Conservation (phyloP, 2,113 vertebrate genomes). For the Gadus chalcogrammus region DNA sequence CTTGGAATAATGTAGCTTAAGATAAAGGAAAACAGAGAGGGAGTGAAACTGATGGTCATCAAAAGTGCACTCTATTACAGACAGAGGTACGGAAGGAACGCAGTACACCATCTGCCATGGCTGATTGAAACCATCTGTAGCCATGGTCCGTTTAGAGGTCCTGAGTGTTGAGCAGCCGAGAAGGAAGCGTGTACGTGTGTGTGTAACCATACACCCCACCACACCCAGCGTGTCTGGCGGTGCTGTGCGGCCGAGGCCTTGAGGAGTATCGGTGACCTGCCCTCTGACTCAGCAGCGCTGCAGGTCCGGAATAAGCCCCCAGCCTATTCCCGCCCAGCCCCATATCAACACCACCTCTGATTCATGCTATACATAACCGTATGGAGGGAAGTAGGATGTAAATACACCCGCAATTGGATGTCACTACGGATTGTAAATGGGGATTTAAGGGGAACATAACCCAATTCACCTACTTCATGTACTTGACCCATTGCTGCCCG, state of each 20-base stretch:
- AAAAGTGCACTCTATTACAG: conserved; percentile 40
- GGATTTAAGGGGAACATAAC: neutral
- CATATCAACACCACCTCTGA: conserved; percentile 1
- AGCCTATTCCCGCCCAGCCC: neutral
- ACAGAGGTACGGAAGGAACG: conserved; percentile 11
- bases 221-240: conserved; percentile 28
- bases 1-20: conserved; percentile 4
- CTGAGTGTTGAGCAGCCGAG: conserved; percentile 16
- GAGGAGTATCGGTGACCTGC: conserved; percentile 26
- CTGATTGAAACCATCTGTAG: conserved; percentile 47
- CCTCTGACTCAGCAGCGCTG: conserved; percentile 40
- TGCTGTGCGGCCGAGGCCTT: conserved; percentile 28
- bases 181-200: conserved; percentile 22
- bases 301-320: conserved; percentile 3
- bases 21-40: conserved; percentile 17
- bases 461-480: neutral
- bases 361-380: neutral
- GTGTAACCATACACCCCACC: conserved; percentile 24
- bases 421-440: neutral
- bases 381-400: neutral
- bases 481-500: neutral
- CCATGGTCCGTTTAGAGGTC: conserved; percentile 13
- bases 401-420: neutral
- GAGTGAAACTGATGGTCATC: conserved; percentile 22
- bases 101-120: conserved; percentile 41